Evolutionary conservation across 2,113 vertebrate genomes (phyloP).

Genomic region (Xyliphius kryptos): DNA sequence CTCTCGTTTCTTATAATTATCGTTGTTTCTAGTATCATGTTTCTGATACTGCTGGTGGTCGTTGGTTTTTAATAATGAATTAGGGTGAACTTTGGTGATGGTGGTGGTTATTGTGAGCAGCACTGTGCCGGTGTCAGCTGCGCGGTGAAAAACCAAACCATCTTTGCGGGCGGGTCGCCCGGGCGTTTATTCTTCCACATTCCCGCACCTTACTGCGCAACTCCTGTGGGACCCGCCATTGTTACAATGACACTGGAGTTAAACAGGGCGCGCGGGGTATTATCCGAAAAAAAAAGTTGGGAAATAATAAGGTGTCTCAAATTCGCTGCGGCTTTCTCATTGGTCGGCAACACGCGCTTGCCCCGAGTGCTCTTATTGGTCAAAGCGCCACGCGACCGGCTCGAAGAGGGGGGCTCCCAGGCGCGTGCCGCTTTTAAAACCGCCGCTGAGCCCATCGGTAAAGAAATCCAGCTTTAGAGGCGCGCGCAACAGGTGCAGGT

Average conservation of each 20-base stretch:
- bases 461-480: constrained; percentile 73
- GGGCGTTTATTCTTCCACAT: constrained; percentile 36
- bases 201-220: constrained; percentile 49
- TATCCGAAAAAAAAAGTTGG: constrained; percentile 51
- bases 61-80: too few relatives aligned
- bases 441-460: constrained; percentile 79
- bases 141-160: constrained; percentile 1
- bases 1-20: too few relatives aligned
- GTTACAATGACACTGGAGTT: constrained; percentile 52
- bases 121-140: constrained; percentile 9
- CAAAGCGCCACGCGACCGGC: constrained; percentile 79
- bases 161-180: constrained; percentile 37
- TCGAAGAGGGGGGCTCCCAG: constrained; percentile 81
- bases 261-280: constrained; percentile 54
- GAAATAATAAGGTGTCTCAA: constrained; percentile 57
- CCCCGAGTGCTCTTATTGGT: constrained; percentile 70
- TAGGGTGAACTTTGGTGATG: neutral
- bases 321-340: constrained; percentile 61
- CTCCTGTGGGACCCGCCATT: constrained; percentile 62
- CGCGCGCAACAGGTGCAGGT: constrained; percentile 49
- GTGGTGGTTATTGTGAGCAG: neutral
- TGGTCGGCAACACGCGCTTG: constrained; percentile 82
- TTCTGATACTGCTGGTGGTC: too few relatives aligned
- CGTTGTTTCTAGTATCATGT: too few relatives aligned
- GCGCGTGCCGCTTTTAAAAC: constrained; percentile 96